These are phyloP conservation scores for Phortica okadai DNA, from an alignment of 2,888 invertebrate species.

Conservation along the genomic window DNA sequence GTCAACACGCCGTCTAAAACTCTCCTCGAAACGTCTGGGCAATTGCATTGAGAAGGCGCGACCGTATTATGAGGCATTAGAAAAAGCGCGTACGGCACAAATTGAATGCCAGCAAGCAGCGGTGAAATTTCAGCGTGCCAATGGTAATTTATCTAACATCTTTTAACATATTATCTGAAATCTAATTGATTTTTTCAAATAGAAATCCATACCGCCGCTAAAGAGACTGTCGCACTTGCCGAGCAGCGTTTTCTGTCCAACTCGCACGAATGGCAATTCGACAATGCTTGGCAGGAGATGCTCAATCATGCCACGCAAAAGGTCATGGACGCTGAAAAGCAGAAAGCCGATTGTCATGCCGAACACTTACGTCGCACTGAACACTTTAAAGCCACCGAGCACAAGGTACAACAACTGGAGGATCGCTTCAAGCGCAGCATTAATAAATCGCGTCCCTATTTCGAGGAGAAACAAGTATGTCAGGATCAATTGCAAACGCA, in stretches of 20 bases:
- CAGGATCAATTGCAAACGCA: conserved; percentile 91
- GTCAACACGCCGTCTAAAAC: conserved; percentile 88
- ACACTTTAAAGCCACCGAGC: conserved; percentile 88
- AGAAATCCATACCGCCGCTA: conserved; percentile 94
- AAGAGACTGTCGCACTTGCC: conserved; percentile 93
- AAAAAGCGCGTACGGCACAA: conserved; percentile 85
- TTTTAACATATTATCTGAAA: not conserved
- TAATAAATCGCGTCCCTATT: conserved; percentile 91
- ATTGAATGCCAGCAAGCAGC: conserved; percentile 93
- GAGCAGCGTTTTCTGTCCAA: conserved; percentile 83
- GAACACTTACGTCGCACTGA: conserved; percentile 90
- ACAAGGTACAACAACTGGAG: conserved; percentile 87
- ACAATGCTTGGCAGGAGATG: conserved; percentile 98
- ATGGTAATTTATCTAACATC: conserved; percentile 79
- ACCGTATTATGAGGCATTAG: conserved; percentile 91
- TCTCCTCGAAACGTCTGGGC: conserved; percentile 88
- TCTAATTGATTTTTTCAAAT: conserved; percentile 33
- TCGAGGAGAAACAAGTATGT: conserved; percentile 91
- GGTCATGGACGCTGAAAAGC: conserved; percentile 95
- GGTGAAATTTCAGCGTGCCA: conserved; percentile 92
- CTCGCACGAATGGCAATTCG: conserved; percentile 83
- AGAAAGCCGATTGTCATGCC: conserved; percentile 91
- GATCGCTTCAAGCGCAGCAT: conserved; percentile 89
- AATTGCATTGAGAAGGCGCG: conserved; percentile 91
- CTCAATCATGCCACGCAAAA: conserved; percentile 96